A percentile compares a stretch with the other conserved stretches of the same genome.
Evolutionary conservation across 2,113 vertebrate species (phyloP).

Genomic region (Carassius auratus): DNA sequence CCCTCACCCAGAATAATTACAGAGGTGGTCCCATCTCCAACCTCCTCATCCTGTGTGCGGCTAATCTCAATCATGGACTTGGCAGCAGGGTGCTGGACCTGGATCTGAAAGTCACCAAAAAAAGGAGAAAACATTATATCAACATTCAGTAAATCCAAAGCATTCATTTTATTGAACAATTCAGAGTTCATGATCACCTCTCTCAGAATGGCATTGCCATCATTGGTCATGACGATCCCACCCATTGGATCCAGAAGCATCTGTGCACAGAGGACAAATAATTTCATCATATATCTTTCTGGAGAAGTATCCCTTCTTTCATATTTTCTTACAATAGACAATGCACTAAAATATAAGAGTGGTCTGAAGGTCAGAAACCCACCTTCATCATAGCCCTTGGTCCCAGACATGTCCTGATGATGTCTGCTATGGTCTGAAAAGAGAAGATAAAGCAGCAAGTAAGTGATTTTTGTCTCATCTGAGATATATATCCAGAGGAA

Average conservation of each 20-base stretch:
- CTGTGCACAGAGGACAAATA: slow-evolving; percentile 58
- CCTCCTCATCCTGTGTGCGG: slow-evolving; percentile 95
- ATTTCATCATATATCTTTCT: background rate
- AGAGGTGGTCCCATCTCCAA: slow-evolving; percentile 96
- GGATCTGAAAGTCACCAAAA: slow-evolving; percentile 78
- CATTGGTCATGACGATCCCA: slow-evolving; percentile 98
- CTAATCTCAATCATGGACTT: slow-evolving; percentile 99
- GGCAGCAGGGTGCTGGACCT: slow-evolving; percentile 96
- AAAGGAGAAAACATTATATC: background rate
- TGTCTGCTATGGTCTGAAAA: slow-evolving; percentile 90
- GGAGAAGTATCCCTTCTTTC: background rate
- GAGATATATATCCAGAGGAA: background rate
- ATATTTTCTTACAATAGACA: background rate
- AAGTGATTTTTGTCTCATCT: background rate
- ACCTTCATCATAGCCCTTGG: slow-evolving; percentile 99
- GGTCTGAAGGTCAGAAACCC: background rate
- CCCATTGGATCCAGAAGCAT: slow-evolving; percentile 97
- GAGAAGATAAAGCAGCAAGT: background rate
- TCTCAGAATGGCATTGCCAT: slow-evolving; percentile 95
- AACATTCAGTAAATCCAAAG: background rate
- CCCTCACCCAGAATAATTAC: slow-evolving; percentile 94
- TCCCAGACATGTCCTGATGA: slow-evolving; percentile 95
- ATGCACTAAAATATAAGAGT: background rate
- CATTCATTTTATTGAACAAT: too few relatives aligned
- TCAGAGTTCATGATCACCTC: slow-evolving; percentile 76